Base-by-base conservation (phyloP, 1,140 invertebrate genomes). In the Saccostrea glomerata region DNA sequence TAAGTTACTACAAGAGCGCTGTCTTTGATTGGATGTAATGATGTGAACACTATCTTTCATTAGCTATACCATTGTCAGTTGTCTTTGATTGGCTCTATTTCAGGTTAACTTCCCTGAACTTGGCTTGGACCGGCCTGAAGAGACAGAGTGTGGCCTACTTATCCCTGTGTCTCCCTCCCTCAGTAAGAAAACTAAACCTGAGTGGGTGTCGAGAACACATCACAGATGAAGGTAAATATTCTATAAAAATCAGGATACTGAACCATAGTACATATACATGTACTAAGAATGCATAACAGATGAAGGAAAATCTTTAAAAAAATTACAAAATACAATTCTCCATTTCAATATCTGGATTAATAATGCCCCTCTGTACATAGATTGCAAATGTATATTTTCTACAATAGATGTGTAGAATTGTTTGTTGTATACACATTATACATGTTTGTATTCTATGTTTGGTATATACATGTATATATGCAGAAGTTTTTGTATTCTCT, bases 101-200 rank as follows among this genome's bases (percentile, higher is more conserved):
- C 92, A 97, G 97, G 86, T 95, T 98, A 77, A 96, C 95, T 90
- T 96, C 97, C 54, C 94, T 98, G 36, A 98, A 98, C 95, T 94
- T 98, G 87, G 97, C 97, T 0, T 98, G 98, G 98, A 97, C 97
- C 86, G 95, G 96, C 83, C 93, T 98, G n/a, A 95, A 95, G 90
- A 92, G 94, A 20, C 95, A 96, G 7, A 95, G 96, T 11, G 95
- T 98, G 54, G 93, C 96, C 15, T 95, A 96, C 54, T 90, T 98
- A 9, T 97, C 97, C 88, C 93, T 95, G 17, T 95, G 95, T 91
- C 92, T 98, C 82, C 96, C 97, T 0, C 90, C 94, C 5, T 96
- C 96, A 70, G 91, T 98, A 77, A 96, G 96, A 82, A 95, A 97
- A 88, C 95, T 98, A 1, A 98, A 98, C 94, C 92, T 98, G 3